These are phyloP conservation scores for Quadriops clusia DNA, from an alignment of 2,888 invertebrate genomes.

Conservation along the genomic window DNA sequence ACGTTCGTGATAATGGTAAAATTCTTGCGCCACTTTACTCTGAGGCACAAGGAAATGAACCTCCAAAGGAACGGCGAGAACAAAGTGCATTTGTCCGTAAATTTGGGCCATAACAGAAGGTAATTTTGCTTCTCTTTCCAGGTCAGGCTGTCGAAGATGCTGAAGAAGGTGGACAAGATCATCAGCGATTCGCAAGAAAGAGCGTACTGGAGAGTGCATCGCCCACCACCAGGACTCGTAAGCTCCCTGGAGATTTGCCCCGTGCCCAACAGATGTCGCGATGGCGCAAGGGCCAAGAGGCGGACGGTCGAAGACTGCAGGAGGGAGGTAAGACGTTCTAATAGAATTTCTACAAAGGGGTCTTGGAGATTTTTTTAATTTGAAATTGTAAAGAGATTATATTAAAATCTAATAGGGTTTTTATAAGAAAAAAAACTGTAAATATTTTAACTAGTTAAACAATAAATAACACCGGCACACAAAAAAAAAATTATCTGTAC, in stretches of 20 bases:
- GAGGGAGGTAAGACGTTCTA: slow-evolving; percentile 51
- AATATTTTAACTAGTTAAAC: no score
- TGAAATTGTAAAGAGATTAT: no score
- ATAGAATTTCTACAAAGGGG: no score
- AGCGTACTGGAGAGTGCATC: slow-evolving; percentile 93
- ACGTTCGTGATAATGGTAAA: no score
- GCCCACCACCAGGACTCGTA: slow-evolving; percentile 82
- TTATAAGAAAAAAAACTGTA: no score
- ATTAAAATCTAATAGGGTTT: no score
- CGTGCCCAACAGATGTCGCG: slow-evolving; percentile 62
- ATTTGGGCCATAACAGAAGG: neutral
- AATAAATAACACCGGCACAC: no score
- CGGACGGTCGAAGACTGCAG: slow-evolving; percentile 66
- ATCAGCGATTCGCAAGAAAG: slow-evolving; percentile 94
- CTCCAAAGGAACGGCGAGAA: neutral
- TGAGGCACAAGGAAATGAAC: slow-evolving; percentile 1
- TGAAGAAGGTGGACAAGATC: slow-evolving; percentile 93
- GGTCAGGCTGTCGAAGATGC: slow-evolving; percentile 83
- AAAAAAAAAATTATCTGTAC: no score
- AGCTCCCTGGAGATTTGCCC: slow-evolving; percentile 79
- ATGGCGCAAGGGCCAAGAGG: slow-evolving; percentile 55
- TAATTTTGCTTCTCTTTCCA: slow-evolving; percentile 26
- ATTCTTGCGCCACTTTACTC: no score
- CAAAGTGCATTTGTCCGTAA: neutral
- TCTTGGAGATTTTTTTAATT: no score